Conservation (phyloP, 2,888 invertebrate species). For the Polyommatus iphigenia region DNA sequence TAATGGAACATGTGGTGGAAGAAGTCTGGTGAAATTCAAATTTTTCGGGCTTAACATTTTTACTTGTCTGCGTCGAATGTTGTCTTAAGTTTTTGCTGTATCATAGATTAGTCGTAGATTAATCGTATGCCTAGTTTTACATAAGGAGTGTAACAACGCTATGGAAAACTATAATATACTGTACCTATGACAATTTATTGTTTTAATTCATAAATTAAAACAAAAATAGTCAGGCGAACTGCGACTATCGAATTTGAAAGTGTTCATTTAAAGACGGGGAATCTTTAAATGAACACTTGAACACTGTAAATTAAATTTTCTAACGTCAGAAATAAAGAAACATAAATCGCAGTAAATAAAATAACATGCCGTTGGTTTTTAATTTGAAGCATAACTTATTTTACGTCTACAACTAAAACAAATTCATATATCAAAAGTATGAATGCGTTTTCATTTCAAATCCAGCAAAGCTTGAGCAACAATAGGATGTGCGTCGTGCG, state of each 20-base stretch:
- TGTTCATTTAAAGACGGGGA: no score
- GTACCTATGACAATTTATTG: no score
- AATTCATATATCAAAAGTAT: not conserved
- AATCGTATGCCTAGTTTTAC: no score
- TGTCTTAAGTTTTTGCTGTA: no score
- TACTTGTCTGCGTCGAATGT: not conserved
- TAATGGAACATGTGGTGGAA: constrained; percentile 2
- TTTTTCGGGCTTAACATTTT: not conserved
- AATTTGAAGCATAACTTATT: not conserved
- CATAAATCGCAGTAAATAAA: not conserved
- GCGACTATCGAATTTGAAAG: no score
- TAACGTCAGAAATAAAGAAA: not conserved
- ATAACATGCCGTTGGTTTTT: not conserved
- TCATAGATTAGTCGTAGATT: no score
- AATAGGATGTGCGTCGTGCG: not conserved
- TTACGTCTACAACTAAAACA: not conserved
- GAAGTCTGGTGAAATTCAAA: not conserved
- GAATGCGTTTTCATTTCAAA: not conserved
- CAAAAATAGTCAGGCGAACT: no score
- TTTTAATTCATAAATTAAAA: no score
- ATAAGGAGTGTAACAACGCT: no score
- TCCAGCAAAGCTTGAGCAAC: not conserved
- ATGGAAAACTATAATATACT: no score
- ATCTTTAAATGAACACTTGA: no score
- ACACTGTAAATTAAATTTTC: not conserved